A percentile compares a stretch with the other conserved stretches of the same genome.
Conservation (phyloP, 1,140 invertebrate species). For the Metopolophium dirhodum region DNA sequence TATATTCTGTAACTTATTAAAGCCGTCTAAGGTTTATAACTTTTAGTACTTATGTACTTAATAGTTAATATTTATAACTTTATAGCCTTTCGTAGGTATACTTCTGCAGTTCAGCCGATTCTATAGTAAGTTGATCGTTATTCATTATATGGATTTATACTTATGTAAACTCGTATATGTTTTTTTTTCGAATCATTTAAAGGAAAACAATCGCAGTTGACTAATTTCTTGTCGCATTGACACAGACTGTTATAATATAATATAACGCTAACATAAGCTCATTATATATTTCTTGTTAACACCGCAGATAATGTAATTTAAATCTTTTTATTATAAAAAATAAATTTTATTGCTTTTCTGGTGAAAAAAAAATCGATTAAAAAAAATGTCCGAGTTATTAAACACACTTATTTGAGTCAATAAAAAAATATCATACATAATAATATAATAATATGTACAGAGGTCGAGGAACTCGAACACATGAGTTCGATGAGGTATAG, state of each 20-base stretch:
- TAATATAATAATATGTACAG: neutral
- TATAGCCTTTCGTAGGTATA: neutral
- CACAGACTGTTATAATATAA: neutral
- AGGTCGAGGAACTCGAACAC: slow-evolving; percentile 26
- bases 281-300: neutral
- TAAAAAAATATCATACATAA: neutral
- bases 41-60: neutral
- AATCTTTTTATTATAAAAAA: slow-evolving; percentile 19
- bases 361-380: neutral
- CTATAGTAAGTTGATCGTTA: neutral
- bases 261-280: neutral
- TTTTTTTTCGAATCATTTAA: neutral
- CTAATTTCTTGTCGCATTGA: neutral
- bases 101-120: neutral
- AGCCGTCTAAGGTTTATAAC: neutral
- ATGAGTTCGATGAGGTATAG: neutral
- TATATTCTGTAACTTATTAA: neutral
- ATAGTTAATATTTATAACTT: slow-evolving; percentile 2
- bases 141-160: neutral
- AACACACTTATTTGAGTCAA: neutral
- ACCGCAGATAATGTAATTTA: slow-evolving; percentile 3
- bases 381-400: neutral
- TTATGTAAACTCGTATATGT: neutral
- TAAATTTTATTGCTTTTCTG: slow-evolving; percentile 18
- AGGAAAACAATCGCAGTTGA: slow-evolving; percentile 4